Conservation (phyloP, 2,113 vertebrate genomes). For the Leucopternis melanops region DNA sequence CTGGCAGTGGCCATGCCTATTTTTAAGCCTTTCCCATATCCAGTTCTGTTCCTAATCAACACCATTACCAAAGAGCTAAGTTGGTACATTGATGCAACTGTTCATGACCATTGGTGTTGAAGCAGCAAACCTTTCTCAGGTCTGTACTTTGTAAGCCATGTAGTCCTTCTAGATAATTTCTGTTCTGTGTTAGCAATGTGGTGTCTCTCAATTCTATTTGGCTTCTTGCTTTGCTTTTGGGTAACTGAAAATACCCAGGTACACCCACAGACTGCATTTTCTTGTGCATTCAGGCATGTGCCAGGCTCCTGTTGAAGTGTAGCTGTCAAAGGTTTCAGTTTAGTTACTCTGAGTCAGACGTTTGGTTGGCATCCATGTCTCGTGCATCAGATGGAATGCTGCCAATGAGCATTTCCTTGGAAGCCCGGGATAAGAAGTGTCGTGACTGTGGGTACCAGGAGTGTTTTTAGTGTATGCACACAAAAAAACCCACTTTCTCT, state of each 20-base stretch:
- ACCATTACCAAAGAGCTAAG: not conserved
- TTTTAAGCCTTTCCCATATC: not conserved
- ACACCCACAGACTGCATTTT: not conserved
- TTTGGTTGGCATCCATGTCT: not conserved
- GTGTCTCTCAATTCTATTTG: not conserved
- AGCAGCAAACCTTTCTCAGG: not conserved
- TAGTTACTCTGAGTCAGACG: not conserved
- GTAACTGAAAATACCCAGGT: not conserved
- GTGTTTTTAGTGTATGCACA: not conserved
- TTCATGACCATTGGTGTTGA: not conserved
- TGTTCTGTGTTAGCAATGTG: not conserved
- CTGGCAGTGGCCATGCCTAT: not conserved
- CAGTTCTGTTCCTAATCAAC: not conserved
- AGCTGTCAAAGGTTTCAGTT: not conserved
- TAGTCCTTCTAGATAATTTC: not conserved
- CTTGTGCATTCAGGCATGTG: not conserved
- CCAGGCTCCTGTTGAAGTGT: not conserved
- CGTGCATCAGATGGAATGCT: not conserved
- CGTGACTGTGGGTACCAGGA: not conserved
- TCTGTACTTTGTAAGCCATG: not conserved
- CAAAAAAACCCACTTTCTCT: not conserved
- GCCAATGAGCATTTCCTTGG: not conserved
- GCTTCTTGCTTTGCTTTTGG: not conserved
- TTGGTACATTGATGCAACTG: accelerated
- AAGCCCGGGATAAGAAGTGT: not conserved